Conservation (phyloP, 2,888 invertebrate species). For the Eilema griseolum region DNA sequence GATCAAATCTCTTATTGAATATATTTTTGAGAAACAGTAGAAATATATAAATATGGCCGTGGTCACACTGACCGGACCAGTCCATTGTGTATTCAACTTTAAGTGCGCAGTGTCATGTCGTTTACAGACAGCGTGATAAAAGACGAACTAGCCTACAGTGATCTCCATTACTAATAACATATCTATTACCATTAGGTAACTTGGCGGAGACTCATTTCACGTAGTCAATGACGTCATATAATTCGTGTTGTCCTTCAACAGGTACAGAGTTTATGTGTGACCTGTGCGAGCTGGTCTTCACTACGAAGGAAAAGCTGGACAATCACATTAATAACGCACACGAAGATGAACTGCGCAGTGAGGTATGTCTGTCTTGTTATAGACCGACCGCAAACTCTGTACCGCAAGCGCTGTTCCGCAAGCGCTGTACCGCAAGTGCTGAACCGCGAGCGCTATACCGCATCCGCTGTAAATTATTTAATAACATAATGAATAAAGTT, state of each 20-base stretch:
- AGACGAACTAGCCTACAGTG: constrained; percentile 47
- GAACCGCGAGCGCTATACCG: no score
- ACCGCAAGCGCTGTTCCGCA: no score
- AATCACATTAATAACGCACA: constrained; percentile 86
- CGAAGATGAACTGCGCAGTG: constrained; percentile 79
- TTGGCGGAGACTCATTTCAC: no score
- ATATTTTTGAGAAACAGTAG: background rate
- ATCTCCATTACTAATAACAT: no score
- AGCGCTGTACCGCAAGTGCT: no score
- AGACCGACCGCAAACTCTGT: no score
- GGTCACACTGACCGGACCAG: background rate
- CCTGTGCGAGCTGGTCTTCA: constrained; percentile 90
- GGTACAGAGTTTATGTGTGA: constrained; percentile 88
- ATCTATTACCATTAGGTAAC: no score
- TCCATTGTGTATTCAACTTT: constrained; percentile 11
- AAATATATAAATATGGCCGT: background rate
- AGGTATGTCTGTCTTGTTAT: constrained; percentile 52
- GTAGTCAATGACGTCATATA: background rate
- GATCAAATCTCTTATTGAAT: no score
- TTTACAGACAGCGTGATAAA: constrained; percentile 51
- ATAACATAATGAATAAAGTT: no score
- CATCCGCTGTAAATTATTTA: no score
- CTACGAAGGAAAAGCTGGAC: constrained; percentile 87
- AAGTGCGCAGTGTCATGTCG: constrained; percentile 55
- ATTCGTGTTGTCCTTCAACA: constrained; percentile 43